Evolutionary conservation across 2,113 vertebrate species (phyloP), one percentile per base, ranked within the genome.

Genomic region (Tricholaema leucomelas): DNA sequence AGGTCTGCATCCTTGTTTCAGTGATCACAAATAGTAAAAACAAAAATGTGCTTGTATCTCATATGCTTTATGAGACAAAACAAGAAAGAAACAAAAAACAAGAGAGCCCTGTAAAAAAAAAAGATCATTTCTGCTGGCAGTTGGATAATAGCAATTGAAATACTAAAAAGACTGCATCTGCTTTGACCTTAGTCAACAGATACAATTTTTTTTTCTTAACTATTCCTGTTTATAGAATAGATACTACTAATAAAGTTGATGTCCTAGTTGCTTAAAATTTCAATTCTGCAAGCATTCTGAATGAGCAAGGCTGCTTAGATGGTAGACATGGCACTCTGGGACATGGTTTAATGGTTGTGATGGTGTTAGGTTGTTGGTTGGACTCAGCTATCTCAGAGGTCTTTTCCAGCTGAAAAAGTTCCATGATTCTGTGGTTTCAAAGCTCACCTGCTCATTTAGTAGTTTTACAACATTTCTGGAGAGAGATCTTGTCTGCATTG

Each of bases 171-270:
- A 13, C 10, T 33, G 15, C 28, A 19, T n/a, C 25, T 60, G 1
- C 5, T 21, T 83, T 28, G 28, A 24, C 16, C 5, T 36, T 14
- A 52, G 8, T 36, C 8, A 60, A 7, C 12, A 75, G 14, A 8
- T 9, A 8, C 46, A 11, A 25, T 17, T n/a, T 42, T 59, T 42
- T 59, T 1, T 31, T 28, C 33, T n/a, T 28, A 13, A n/a, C 5
- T 0, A 0, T 46, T 23, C 10, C n/a, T 82, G 2, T 44, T 65
- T 42, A 10, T 67, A 25, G 67, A 59, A 28, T 40, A 46, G 46
- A 20, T 65, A 3, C 8, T 65, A 3, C 15, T 72, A 4, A 12
- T 54, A 72, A 35, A 13, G 7, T 31, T 19, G 0, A 0, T 33
- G 2, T 64, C 50, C n/a, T 58, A 27, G 11, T 27, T 63, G 15